Base-by-base conservation (phyloP, 2,113 vertebrate species). In the Gallinago jamesoni region DNA sequence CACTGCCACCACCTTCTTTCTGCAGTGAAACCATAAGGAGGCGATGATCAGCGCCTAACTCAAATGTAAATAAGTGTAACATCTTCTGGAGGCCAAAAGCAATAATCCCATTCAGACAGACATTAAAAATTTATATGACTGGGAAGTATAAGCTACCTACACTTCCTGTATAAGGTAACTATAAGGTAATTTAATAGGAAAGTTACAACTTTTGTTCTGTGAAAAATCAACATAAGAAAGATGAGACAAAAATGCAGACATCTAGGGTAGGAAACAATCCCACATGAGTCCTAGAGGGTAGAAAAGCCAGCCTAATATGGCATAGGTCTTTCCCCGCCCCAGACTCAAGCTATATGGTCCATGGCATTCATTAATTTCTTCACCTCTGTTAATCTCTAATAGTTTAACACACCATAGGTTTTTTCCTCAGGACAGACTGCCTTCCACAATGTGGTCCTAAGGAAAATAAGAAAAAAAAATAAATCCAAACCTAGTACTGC, bases 41-140 rank as follows among this genome's bases (percentile, higher is more conserved):
- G 57, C 14, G 45, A 92, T 75, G 69, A 91, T 53, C 57, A 85
- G 84, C 19, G 45, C 63, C 85, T 89, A 78, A 82, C 89, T 77
- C 92, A 84, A 59, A 93, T 86, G 93, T 80, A 96, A 94, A 91
- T 95, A 95, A 70, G 59, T 59, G 10, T 13, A 77, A 53, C 24
- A 41, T 60, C 74, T 90, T 95, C 83, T 92, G 79, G 64, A 92
- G 60, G 64, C 79, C 68, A 59, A 86, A 86, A 81, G 76, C 72
- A 90, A 68, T 84, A 89, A 88, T 72, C 64, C 64, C 60, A 75
- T 41, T 77, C 73, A 63, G 52, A 28, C 27, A 81, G 75, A 88
- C 47, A 83, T 50, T 53, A 70, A 83, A 94, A 93, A 60, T 4
- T 83, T 30, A 53, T 75, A 67, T 28, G 68, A 47, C 39, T 73